phyloP scores from a whole-genome alignment of 1,140 invertebrate genomes.

The Drosophila guanche region DNA sequence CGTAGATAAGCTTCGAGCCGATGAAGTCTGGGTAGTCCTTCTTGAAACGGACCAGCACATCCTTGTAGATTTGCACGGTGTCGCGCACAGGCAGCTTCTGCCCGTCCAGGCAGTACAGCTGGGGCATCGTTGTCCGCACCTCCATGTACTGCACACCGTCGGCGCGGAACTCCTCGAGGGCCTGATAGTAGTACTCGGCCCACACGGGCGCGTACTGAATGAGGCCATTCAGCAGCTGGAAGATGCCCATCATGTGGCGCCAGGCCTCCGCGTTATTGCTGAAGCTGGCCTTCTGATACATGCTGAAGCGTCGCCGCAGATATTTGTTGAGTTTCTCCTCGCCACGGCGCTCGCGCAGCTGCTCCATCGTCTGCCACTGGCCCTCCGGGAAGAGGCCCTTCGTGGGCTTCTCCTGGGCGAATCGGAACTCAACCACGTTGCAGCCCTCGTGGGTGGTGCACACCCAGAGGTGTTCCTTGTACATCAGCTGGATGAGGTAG shows the following conservation, averaged over 20 bases:
- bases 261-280: slow-evolving; percentile 87
- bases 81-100: slow-evolving; percentile 84
- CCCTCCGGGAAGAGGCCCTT: slow-evolving; percentile 41
- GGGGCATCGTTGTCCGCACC: slow-evolving; percentile 85
- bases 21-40: slow-evolving; percentile 87
- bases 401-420: slow-evolving; percentile 79
- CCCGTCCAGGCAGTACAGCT: slow-evolving; percentile 87
- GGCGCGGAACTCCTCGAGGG: slow-evolving; percentile 87
- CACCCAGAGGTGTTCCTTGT: slow-evolving; percentile 54
- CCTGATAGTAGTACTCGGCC: slow-evolving; percentile 88
- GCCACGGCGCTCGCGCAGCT: slow-evolving; percentile 80
- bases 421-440: slow-evolving; percentile 73
- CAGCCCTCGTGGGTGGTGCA: slow-evolving; percentile 44
- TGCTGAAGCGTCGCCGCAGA: slow-evolving; percentile 37
- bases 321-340: slow-evolving; percentile 28
- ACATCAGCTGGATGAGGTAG: slow-evolving; percentile 83
- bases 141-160: slow-evolving; percentile 93
- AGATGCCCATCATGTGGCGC: slow-evolving; percentile 87
- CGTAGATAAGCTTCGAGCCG: slow-evolving; percentile 89
- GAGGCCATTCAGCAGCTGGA: slow-evolving; percentile 86
- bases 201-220: slow-evolving; percentile 89
- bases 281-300: slow-evolving; percentile 83
- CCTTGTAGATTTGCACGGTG: slow-evolving; percentile 85
- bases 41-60: slow-evolving; percentile 85
- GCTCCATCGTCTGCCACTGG: slow-evolving; percentile 86